These are phyloP conservation scores for Epistrophe eligans DNA, from an alignment of 2,888 invertebrate genomes.

Conservation along the genomic window DNA sequence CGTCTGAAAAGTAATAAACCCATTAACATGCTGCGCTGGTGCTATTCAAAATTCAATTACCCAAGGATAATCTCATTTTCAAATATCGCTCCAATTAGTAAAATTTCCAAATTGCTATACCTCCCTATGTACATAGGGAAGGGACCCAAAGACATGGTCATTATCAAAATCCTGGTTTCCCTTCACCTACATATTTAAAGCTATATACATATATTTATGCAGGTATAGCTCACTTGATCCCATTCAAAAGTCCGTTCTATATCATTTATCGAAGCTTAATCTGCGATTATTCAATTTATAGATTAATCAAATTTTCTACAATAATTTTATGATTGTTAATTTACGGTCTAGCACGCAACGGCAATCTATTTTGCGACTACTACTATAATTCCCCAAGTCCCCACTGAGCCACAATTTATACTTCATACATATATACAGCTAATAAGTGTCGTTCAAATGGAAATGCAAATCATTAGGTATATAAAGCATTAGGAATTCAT, in stretches of 20 bases:
- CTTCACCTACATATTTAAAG: background rate
- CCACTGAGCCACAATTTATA: background rate
- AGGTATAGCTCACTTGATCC: constrained; percentile 9
- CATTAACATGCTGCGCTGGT: background rate
- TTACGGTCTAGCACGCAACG: constrained; percentile 38
- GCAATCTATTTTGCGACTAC: background rate
- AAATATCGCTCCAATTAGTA: constrained; percentile 26
- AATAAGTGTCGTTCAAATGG: constrained; percentile 25
- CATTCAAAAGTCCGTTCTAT: constrained; percentile 21
- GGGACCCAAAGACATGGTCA: background rate
- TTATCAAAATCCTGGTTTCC: background rate
- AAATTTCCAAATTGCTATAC: constrained; percentile 6
- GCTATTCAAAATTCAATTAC: constrained; percentile 31
- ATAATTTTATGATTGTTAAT: constrained; percentile 65
- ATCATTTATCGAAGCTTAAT: constrained; percentile 21
- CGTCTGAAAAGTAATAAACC: constrained; percentile 36
- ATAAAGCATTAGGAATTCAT: constrained; percentile 33
- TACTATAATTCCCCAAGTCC: background rate
- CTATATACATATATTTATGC: background rate
- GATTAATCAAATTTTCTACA: constrained; percentile 64
- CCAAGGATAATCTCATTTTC: constrained; percentile 37
- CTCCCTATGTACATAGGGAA: background rate
- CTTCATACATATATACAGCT: background rate
- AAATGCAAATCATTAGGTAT: constrained; percentile 34
- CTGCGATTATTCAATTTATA: constrained; percentile 57